A percentile compares a stretch with the other conserved stretches of the same genome.
Conservation (phyloP, 2,113 vertebrate species). For the Epinephelus moara region DNA sequence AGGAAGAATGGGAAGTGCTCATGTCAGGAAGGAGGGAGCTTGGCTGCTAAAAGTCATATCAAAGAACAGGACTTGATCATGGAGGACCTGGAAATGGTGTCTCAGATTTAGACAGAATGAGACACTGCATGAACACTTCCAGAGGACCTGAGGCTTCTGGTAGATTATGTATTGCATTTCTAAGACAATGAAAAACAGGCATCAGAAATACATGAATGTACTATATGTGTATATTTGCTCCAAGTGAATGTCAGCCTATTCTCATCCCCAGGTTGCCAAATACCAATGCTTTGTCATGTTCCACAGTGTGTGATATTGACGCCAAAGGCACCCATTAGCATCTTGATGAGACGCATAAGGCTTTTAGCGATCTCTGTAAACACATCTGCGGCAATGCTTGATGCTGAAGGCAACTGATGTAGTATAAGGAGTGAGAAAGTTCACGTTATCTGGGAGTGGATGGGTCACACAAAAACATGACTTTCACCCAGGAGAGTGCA, state of each 20-base stretch:
- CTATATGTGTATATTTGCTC: background rate
- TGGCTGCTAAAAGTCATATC: constrained; percentile 60
- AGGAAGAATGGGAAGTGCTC: constrained; percentile 56
- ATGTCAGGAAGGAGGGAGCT: constrained; percentile 38
- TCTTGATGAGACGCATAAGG: too few relatives aligned
- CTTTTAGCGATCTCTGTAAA: too few relatives aligned
- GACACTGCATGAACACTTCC: background rate
- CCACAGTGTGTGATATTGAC: too few relatives aligned
- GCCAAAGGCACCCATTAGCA: too few relatives aligned
- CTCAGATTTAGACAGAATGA: constrained; percentile 61
- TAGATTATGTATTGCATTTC: background rate
- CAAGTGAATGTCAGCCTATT: constrained; percentile 6
- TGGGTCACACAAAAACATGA: too few relatives aligned
- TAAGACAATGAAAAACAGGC: background rate
- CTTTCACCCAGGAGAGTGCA: too few relatives aligned
- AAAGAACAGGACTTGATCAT: constrained; percentile 83
- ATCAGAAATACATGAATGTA: background rate
- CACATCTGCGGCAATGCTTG: too few relatives aligned
- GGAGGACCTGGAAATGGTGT: constrained; percentile 82
- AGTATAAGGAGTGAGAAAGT: too few relatives aligned
- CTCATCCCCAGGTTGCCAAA: too few relatives aligned
- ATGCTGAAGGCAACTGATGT: too few relatives aligned
- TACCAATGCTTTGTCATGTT: too few relatives aligned
- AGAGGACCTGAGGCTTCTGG: background rate
- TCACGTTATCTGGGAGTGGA: too few relatives aligned